Evolutionary conservation across 2,888 invertebrate species (phyloP), one percentile per base, ranked within the genome.

Genomic region (Pachydiplax longipennis): DNA sequence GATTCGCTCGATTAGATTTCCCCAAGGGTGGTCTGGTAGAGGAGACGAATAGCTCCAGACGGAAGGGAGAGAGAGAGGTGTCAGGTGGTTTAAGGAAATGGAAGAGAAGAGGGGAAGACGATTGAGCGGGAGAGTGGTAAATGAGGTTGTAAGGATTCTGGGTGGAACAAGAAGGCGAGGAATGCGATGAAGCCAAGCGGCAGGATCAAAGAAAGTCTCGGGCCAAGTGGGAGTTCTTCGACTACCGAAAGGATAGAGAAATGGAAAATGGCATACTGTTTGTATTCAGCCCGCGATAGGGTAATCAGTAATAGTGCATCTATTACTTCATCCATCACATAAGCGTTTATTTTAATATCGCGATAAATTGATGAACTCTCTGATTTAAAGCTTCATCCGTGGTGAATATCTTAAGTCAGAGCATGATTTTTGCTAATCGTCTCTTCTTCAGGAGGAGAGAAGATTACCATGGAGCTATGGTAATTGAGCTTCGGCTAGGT

Each of bases 131-230:
- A 35, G 58, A 18, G n/a, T 12, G 83, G 83, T 35, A 87, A 87
- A 87, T 87, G 61, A 61, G 87, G 87, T 37, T 87, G 87, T 87
- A 87, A 87, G 87, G 37, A 65, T 87, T n/a, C 87, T 61, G 65
- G 87, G 22, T 37, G 87, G 87, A 37, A 37, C 61, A 61, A 58
- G 87, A 37, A n/a, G 61, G 15, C 4, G 87, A 61, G 87, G 87
- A 87, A 35, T 87, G 61, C 83, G 53, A 53, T 22, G 61, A 58
- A 53, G 35, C 25, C 44, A 31, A 35, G 58, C 87, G 87, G 87
- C n/a, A 35, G 61, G 61, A 65, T 87, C 87, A 87, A 87, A 87
- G 35, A 35, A 31, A 87, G n/a, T 83, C 31, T 40, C 53, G 12
- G 44, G 13, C 44, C 48, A 48, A 40, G 61, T 37, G 65, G 87